phyloP scores from a whole-genome alignment of 2,888 invertebrate genomes.

The Auanema sp. region DNA sequence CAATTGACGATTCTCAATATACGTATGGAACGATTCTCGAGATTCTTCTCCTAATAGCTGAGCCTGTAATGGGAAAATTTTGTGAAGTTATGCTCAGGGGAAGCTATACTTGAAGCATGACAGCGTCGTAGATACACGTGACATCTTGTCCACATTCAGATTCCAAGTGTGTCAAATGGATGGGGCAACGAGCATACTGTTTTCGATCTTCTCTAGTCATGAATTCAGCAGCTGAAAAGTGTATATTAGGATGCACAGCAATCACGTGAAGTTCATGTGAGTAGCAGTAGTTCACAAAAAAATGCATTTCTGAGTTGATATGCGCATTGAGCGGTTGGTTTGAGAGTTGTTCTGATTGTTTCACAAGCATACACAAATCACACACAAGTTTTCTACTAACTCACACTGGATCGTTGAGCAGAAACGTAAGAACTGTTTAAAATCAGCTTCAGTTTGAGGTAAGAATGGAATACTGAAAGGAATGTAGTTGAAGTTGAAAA shows the following conservation, averaged over 20 bases:
- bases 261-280: too few relatives aligned
- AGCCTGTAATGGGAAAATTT: slow-evolving; percentile 15
- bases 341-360: neutral
- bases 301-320: too few relatives aligned
- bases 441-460: slow-evolving; percentile 18
- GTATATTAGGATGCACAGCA: neutral
- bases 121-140: slow-evolving; percentile 26
- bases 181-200: slow-evolving; percentile 22
- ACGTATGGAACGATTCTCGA: slow-evolving; percentile 21
- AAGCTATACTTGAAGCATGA: slow-evolving; percentile 23
- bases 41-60: slow-evolving; percentile 23
- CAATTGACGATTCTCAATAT: slow-evolving; percentile 13
- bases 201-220: slow-evolving; percentile 12
- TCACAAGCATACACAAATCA: neutral
- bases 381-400: neutral
- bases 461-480: slow-evolving; percentile 20
- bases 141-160: slow-evolving; percentile 23
- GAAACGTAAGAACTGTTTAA: slow-evolving; percentile 19
- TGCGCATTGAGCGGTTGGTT: neutral
- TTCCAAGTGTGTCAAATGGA: slow-evolving; percentile 16
- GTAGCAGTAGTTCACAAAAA: too few relatives aligned
- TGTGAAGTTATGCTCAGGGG: neutral
- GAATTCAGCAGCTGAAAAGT: slow-evolving; percentile 16
- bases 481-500: neutral
- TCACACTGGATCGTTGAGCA: slow-evolving; percentile 16